phyloP scores from a whole-genome alignment of 2,888 invertebrate genomes.

The Diarsia rubi region DNA sequence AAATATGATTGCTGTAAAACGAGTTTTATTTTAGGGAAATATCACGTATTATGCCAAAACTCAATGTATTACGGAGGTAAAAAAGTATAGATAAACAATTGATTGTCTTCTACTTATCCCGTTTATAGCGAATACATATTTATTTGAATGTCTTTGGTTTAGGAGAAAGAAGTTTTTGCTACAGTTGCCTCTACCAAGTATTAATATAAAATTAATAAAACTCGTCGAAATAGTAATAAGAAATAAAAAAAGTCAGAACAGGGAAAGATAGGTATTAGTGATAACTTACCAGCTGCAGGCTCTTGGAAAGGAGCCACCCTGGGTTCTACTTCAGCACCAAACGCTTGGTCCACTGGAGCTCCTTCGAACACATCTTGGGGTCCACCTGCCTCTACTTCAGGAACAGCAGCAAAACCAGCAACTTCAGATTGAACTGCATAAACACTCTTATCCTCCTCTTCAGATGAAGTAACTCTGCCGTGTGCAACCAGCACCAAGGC shows the following conservation, averaged over 20 bases:
- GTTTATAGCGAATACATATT: too few relatives aligned
- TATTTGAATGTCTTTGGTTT: too few relatives aligned
- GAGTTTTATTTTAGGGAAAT: too few relatives aligned
- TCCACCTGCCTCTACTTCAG: not conserved
- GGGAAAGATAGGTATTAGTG: too few relatives aligned
- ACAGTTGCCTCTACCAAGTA: not conserved
- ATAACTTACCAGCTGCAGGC: not conserved
- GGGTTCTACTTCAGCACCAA: not conserved
- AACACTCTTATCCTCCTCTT: not conserved
- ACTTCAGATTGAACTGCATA: conserved; percentile 1
- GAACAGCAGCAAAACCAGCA: not conserved
- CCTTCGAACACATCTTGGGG: not conserved
- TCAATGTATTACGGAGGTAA: too few relatives aligned
- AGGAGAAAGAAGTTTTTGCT: not conserved
- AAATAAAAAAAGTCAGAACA: not conserved
- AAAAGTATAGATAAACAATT: too few relatives aligned
- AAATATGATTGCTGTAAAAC: too few relatives aligned
- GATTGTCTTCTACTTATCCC: too few relatives aligned
- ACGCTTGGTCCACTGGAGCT: not conserved
- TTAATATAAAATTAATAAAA: not conserved
- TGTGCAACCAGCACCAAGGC: conserved; percentile 1
- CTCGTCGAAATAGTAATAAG: too few relatives aligned
- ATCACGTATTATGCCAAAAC: too few relatives aligned
- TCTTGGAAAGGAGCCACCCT: not conserved
- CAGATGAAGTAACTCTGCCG: not conserved